phyloP scores from a whole-genome alignment of 2,113 vertebrate species.

The Gallinago paraguaiae region DNA sequence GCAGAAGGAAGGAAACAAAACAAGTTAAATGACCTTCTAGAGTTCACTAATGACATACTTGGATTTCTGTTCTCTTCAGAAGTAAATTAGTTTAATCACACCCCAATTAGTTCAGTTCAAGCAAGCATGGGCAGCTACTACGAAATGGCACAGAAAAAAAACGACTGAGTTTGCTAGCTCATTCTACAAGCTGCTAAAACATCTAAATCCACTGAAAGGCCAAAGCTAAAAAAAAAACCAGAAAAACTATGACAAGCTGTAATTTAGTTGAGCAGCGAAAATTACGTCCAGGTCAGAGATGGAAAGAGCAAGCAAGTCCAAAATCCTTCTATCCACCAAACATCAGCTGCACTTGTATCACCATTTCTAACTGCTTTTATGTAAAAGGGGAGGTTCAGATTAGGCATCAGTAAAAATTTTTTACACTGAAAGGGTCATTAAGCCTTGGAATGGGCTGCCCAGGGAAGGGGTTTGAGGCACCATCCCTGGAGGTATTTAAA shows the following conservation, averaged over 20 bases:
- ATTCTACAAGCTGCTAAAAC: not conserved
- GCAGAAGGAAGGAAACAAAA: not conserved
- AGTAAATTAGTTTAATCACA: constrained; percentile 48
- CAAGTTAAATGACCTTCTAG: not conserved
- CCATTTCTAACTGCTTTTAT: not conserved
- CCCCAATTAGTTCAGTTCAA: constrained; percentile 4
- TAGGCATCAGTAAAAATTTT: too few species aligned
- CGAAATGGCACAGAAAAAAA: not conserved
- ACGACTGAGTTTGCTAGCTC: not conserved
- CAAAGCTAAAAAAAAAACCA: not conserved
- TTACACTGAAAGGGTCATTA: too few species aligned
- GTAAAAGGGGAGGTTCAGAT: not conserved
- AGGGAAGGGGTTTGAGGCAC: too few species aligned
- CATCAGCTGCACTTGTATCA: not conserved
- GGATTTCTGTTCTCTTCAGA: not conserved
- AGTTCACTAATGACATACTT: not conserved
- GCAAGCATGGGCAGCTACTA: not conserved
- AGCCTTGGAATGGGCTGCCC: too few species aligned
- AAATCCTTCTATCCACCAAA: not conserved
- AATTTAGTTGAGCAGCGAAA: not conserved
- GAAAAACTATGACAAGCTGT: not conserved
- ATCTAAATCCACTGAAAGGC: not conserved
- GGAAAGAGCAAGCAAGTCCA: not conserved
- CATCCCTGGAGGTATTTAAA: too few species aligned
- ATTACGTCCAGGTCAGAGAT: not conserved